These are phyloP conservation scores for Montipora cactus DNA, from an alignment of 64 coral and sea anemone genomes.

Conservation along the genomic window DNA sequence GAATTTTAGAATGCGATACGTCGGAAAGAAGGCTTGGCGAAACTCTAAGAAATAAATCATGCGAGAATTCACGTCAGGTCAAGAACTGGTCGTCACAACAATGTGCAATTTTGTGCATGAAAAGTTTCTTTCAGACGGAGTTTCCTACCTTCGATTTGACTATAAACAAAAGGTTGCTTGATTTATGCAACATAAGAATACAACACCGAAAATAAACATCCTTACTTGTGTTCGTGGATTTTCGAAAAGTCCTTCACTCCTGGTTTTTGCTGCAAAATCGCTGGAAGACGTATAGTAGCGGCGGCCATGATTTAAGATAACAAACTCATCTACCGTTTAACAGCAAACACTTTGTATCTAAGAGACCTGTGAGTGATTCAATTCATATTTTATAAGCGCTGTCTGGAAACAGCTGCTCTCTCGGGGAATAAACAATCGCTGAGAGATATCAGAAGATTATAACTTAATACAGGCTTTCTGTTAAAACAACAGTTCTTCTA, in stretches of 20 bases:
- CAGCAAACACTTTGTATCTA: conserved; percentile 48
- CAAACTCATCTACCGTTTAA: neutral
- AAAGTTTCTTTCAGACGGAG: no score
- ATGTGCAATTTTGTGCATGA: no score
- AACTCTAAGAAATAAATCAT: no score
- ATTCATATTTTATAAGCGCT: conserved; percentile 44
- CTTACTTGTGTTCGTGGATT: conserved; percentile 12
- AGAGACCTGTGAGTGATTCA: neutral
- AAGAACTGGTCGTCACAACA: no score
- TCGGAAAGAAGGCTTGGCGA: no score
- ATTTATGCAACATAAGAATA: no score
- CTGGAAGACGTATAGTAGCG: conserved; percentile 1
- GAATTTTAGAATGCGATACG: no score
- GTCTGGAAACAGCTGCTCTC: conserved; percentile 43
- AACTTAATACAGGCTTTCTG: neutral
- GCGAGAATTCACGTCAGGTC: no score
- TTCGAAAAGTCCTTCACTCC: conserved; percentile 17
- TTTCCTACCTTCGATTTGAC: neutral
- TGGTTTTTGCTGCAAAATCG: conserved; percentile 2
- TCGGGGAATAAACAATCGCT: neutral
- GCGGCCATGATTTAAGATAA: neutral
- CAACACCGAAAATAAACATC: neutral
- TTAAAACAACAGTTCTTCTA: neutral
- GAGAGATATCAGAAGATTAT: neutral
- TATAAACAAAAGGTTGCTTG: neutral